Evolutionary conservation across 2,888 invertebrate species (phyloP).

Genomic region (Chaitophorus viminalis): DNA sequence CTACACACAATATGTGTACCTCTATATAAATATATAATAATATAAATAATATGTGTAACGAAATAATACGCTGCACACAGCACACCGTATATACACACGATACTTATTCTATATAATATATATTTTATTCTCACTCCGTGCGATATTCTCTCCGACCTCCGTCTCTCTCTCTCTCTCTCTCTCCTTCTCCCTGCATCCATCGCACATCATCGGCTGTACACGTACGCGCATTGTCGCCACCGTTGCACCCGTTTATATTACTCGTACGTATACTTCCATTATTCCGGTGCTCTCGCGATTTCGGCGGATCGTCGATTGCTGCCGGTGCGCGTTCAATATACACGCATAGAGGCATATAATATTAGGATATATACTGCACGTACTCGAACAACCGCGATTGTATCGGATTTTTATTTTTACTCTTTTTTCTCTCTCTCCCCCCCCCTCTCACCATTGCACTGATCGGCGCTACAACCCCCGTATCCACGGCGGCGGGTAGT

Average conservation of each 20-base stretch:
- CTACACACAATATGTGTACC: neutral
- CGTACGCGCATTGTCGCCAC: neutral
- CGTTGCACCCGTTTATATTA: conserved; percentile 30
- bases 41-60: conserved; percentile 15
- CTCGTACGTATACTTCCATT: no score
- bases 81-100: neutral
- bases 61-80: neutral
- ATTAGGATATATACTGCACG: no score
- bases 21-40: no score
- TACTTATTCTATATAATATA: neutral
- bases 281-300: conserved; percentile 12
- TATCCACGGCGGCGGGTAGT: neutral
- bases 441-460: no score
- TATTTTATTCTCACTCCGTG: neutral
- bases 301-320: neutral
- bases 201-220: neutral
- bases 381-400: conserved; percentile 37
- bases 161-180: neutral
- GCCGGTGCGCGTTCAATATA: no score
- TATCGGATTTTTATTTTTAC: conserved; percentile 39
- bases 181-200: neutral
- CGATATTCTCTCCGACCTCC: no score
- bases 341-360: no score
- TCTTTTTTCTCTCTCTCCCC: neutral
- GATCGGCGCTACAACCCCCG: neutral